phyloP scores from a whole-genome alignment of 2,113 vertebrate genomes.

The Probosciger aterrimus region DNA sequence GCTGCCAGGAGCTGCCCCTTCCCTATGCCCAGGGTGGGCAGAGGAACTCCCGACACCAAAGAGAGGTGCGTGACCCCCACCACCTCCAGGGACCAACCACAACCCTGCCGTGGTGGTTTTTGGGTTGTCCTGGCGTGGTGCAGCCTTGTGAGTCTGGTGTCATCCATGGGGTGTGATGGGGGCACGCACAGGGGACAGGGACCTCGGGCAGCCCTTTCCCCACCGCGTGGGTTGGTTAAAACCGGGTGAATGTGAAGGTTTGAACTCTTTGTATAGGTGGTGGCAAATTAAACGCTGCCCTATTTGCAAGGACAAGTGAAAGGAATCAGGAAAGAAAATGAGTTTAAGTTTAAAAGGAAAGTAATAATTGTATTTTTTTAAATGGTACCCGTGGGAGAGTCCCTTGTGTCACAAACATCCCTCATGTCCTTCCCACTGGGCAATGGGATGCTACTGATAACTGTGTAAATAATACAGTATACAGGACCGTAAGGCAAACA shows the following conservation, averaged over 20 bases:
- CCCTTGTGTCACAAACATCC: neutral
- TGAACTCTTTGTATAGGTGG: neutral
- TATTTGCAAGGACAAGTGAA: neutral
- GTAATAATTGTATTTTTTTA: neutral
- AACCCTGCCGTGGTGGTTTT: neutral
- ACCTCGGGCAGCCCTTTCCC: neutral
- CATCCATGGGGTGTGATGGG: fast-evolving
- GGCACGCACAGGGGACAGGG: fast-evolving
- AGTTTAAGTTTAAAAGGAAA: neutral
- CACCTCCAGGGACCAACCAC: neutral
- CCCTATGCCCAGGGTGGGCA: neutral
- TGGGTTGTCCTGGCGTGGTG: neutral
- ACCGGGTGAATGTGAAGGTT: neutral
- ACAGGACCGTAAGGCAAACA: neutral
- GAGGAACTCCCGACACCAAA: conserved; percentile 43
- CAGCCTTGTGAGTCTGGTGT: neutral
- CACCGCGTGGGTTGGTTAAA: neutral
- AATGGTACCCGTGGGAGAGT: conserved; percentile 10
- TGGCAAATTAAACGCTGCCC: neutral
- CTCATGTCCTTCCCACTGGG: neutral
- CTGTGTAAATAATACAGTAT: neutral
- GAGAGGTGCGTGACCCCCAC: neutral
- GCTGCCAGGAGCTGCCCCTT: neutral
- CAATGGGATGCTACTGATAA: neutral
- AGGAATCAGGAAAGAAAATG: conserved; percentile 22